phyloP scores from a whole-genome alignment of 1,140 invertebrate genomes.

The Brachionus manjavacas region DNA sequence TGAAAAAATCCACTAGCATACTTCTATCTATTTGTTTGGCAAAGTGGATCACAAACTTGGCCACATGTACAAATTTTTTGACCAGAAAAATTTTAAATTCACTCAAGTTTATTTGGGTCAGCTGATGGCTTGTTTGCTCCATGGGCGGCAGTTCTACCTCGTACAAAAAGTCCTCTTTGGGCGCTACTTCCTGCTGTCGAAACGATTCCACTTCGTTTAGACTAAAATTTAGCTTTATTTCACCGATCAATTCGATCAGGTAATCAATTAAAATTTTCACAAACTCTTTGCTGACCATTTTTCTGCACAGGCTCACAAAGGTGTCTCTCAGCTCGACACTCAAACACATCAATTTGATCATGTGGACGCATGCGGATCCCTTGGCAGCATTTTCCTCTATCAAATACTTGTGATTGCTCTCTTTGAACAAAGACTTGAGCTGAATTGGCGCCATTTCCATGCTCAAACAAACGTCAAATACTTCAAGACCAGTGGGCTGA shows the following conservation, averaged over 20 bases:
- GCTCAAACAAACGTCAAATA: neutral
- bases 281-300: neutral
- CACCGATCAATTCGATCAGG: neutral
- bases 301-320: neutral
- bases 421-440: neutral
- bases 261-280: neutral
- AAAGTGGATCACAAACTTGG: neutral
- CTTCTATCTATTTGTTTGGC: neutral
- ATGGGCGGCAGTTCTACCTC: neutral
- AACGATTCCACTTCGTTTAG: neutral
- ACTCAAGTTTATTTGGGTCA: neutral
- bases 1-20: neutral
- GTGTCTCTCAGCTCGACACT: neutral
- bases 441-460: neutral
- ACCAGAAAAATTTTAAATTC: neutral
- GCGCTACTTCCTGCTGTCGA: neutral
- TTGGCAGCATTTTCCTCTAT: neutral
- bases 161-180: neutral
- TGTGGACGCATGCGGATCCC: neutral
- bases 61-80: neutral
- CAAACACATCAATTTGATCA: neutral
- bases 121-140: neutral
- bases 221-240: neutral
- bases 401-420: neutral
- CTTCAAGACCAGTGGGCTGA: neutral